A percentile compares a stretch with the other conserved stretches of the same genome.
These are phyloP conservation scores for Pygoscelis adeliae DNA, from an alignment of 2,113 vertebrate genomes.

Conservation along the genomic window DNA sequence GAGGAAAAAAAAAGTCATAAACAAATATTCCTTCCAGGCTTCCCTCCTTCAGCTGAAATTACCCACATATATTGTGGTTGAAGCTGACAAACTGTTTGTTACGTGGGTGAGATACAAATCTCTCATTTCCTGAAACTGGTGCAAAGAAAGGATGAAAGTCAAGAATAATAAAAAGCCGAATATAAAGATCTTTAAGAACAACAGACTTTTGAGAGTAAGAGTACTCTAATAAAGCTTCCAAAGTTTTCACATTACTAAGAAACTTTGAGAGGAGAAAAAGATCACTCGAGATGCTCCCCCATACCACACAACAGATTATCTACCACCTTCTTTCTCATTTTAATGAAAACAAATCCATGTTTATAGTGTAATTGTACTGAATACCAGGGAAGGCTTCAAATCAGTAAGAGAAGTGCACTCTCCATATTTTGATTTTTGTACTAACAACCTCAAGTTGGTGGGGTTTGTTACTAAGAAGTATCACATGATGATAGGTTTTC, in stretches of 20 bases:
- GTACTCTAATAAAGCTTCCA: not conserved
- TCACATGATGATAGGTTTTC: not conserved
- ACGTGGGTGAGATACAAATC: conserved; percentile 17
- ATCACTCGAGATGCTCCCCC: not conserved
- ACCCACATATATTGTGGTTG: not conserved
- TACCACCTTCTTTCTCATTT: not conserved
- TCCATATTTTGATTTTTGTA: not conserved
- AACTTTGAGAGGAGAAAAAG: not conserved
- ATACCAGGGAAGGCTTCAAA: not conserved
- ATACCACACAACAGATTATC: not conserved
- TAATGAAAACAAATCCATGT: not conserved
- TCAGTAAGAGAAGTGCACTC: not conserved
- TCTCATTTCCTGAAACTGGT: conserved; percentile 17
- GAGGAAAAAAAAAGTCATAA: not conserved
- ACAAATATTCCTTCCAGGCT: conserved; percentile 11
- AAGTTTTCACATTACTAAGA: not conserved
- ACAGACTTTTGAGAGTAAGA: not conserved
- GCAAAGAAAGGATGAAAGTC: not conserved
- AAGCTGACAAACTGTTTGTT: conserved; percentile 25
- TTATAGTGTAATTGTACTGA: not conserved
- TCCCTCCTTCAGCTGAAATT: conserved; percentile 14
- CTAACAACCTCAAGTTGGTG: not conserved
- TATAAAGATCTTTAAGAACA: not conserved
- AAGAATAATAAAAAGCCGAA: not conserved
- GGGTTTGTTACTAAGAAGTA: not conserved